Base-by-base conservation (phyloP, 53 echinoderm and acorn worm species). In the Stichopus horrens region DNA sequence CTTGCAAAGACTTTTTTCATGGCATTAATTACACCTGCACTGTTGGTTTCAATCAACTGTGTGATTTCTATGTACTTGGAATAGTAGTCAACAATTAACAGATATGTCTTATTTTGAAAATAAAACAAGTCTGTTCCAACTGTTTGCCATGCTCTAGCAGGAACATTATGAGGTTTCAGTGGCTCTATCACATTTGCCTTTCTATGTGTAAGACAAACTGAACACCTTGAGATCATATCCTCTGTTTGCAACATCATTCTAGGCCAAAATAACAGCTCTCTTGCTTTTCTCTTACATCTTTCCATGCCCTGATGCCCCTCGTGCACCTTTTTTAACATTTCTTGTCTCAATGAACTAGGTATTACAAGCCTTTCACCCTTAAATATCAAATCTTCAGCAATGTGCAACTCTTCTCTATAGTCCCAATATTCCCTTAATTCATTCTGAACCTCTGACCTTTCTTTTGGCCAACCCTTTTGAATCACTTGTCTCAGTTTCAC, bases 1-100 rank as follows among this genome's bases (percentile, higher is more conserved):
- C 92, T 16, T 54, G 90, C 90, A 90, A 92, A 90, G 16, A 92
- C 77, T 8, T 54, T 0, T 76, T 85, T 90, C 37, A 93, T 53
- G 57, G 23, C 13, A 52, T 87, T 84, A 20, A 90, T 55, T 10
- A 79, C 79, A 79, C 79, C 5, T 19, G 18, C 5, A 79, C 79
- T 79, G 16, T 14, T 79, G 8, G 79, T 79, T 52, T 79, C 8
- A 18, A 6, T 13, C 16, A 79, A 8, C n/a, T 79, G 14, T 5
- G 9, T 16, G 9, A 79, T n/a, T 79, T 79, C 79, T 21, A 76
- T 19, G 19, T 16, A 76, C 23, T 76, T 76, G 4, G 76, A 76
- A 22, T 76, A 76, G 37, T 76, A 76, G 76, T 93, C 93, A 9
- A 93, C 89, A 0, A 57, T 54, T 53, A 91, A 65, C 21, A 90